These are phyloP conservation scores for Ennomos erosarius DNA, from an alignment of 2,888 invertebrate species.

Conservation along the genomic window DNA sequence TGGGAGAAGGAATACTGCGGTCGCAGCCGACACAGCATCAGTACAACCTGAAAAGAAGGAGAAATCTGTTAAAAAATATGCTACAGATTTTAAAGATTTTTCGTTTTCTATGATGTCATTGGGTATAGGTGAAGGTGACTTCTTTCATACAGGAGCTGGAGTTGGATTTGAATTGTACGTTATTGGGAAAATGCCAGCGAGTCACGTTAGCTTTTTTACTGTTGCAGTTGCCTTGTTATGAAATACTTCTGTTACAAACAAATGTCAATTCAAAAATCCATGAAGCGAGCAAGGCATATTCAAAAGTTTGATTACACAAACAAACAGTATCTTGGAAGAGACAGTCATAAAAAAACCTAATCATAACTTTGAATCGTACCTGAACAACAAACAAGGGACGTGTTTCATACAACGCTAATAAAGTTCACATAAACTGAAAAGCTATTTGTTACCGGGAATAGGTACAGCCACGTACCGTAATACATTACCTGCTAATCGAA, in stretches of 20 bases:
- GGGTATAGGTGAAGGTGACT: too few relatives aligned
- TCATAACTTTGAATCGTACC: conserved; percentile 58
- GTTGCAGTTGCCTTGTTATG: too few relatives aligned
- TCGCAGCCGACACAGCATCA: conserved; percentile 95
- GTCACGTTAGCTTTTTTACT: too few relatives aligned
- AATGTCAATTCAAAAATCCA: conserved; percentile 9
- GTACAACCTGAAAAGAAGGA: conserved; percentile 91
- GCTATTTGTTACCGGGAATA: conserved; percentile 56
- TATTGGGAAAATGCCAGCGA: too few relatives aligned
- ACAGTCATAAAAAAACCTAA: conserved; percentile 54
- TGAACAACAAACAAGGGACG: conserved; percentile 56
- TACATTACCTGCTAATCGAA: conserved; percentile 67
- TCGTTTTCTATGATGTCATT: too few relatives aligned
- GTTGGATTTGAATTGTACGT: too few relatives aligned
- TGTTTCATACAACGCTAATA: conserved; percentile 54
- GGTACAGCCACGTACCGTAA: conserved; percentile 61
- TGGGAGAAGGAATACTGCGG: conserved; percentile 97
- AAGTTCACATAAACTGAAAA: conserved; percentile 58
- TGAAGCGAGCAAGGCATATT: conserved; percentile 21
- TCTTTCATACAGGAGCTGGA: too few relatives aligned
- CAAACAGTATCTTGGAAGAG: conserved; percentile 22
- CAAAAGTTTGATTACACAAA: conserved; percentile 28
- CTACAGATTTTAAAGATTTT: too few relatives aligned
- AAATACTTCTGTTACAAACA: neutral
- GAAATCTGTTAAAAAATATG: conserved; percentile 32